phyloP scores from a whole-genome alignment of 2,888 invertebrate genomes.

The Sphaerophoria rueppellii region DNA sequence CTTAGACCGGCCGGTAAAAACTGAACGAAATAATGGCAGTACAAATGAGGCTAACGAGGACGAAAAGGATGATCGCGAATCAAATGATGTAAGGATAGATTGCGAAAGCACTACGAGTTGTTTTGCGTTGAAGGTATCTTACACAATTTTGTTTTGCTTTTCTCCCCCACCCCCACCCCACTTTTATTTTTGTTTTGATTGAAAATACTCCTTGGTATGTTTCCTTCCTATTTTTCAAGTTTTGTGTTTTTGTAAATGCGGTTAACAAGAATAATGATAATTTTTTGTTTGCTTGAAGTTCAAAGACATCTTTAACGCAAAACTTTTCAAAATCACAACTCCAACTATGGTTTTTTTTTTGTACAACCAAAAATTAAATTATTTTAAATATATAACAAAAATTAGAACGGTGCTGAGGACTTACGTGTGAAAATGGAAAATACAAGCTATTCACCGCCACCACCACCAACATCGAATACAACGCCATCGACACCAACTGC shows the following conservation, averaged over 20 bases:
- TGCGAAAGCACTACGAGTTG: slow-evolving; percentile 74
- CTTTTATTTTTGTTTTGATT: background rate
- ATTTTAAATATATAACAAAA: slow-evolving; percentile 9
- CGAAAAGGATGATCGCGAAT: slow-evolving; percentile 81
- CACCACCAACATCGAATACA: slow-evolving; percentile 84
- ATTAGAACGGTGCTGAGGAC: slow-evolving; percentile 84
- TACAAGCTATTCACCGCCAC: slow-evolving; percentile 84
- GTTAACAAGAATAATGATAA: background rate
- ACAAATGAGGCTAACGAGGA: slow-evolving; percentile 81
- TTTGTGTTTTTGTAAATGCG: slow-evolving; percentile 55
- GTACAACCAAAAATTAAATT: too few species aligned
- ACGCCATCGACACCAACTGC: slow-evolving; percentile 84
- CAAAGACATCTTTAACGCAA: slow-evolving; percentile 71
- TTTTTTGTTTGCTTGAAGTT: slow-evolving; percentile 5
- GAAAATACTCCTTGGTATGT: background rate
- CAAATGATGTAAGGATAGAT: slow-evolving; percentile 79
- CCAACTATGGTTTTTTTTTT: slow-evolving; percentile 12
- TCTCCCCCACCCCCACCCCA: background rate
- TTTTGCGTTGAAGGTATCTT: slow-evolving; percentile 75
- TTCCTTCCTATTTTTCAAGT: slow-evolving; percentile 20
- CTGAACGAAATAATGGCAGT: slow-evolving; percentile 82
- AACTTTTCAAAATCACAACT: slow-evolving; percentile 68
- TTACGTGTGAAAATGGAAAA: slow-evolving; percentile 87
- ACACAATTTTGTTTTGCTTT: slow-evolving; percentile 52
- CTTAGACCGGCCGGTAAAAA: slow-evolving; percentile 79